Percentiles rank a stretch among this genome's conserved stretches.
Conservation (phyloP, 2,113 vertebrate species). For the Callaeas wilsoni region DNA sequence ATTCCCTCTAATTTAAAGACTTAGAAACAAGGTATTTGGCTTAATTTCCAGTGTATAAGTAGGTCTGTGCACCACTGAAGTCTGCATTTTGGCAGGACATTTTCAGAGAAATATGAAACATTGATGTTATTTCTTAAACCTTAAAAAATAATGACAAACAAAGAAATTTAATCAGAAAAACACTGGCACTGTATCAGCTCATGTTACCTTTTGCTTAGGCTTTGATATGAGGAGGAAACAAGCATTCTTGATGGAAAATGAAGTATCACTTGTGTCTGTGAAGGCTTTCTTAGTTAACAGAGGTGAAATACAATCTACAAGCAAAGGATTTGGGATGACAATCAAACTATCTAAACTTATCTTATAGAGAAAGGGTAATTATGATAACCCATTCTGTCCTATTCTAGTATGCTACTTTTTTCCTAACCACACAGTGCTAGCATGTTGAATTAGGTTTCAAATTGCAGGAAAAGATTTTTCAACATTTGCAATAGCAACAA, state of each 20-base stretch:
- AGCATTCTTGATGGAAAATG: not conserved
- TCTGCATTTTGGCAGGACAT: not conserved
- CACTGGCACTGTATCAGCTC: not conserved
- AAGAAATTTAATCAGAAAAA: not conserved
- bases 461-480: not conserved
- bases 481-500: not conserved
- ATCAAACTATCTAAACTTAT: not conserved
- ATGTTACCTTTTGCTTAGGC: not conserved
- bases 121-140: not conserved
- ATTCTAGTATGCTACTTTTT: not conserved
- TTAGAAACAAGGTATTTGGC: not conserved
- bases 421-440: not conserved
- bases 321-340: not conserved
- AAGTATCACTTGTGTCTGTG: not conserved
- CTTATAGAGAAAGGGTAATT: not conserved
- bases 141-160: not conserved
- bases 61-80: not conserved
- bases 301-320: not conserved
- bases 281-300: not conserved
- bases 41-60: not conserved
- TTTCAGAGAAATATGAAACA: not conserved
- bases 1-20: not conserved
- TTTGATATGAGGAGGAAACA: not conserved
- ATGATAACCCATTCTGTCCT: not conserved
- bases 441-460: not conserved